Evolutionary conservation across 2,888 invertebrate species (phyloP).

Genomic region (Pelosia muscerda): DNA sequence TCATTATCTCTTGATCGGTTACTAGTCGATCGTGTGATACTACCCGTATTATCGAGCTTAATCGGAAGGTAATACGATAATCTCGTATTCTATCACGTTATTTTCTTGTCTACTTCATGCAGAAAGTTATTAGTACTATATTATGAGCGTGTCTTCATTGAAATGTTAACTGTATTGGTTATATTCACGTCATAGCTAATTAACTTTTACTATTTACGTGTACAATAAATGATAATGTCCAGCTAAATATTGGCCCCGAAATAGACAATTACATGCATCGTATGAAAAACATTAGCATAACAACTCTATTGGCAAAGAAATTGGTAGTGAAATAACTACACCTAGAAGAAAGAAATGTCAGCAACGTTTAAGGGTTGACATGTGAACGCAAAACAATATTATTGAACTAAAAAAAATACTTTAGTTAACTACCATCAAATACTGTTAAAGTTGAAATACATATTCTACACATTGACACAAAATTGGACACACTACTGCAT

Average conservation of each 20-base stretch:
- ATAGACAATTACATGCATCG: background rate
- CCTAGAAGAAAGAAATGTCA: no score
- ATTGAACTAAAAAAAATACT: no score
- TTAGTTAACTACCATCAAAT: no score
- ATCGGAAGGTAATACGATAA: constrained; percentile 40
- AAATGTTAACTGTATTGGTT: background rate
- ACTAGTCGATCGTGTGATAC: constrained; percentile 26
- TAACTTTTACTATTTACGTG: no score
- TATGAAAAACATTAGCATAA: background rate
- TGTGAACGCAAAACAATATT: no score
- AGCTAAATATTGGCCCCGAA: no score
- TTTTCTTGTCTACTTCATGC: constrained; percentile 21
- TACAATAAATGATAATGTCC: no score
- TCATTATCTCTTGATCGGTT: constrained; percentile 36
- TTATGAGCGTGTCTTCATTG: constrained; percentile 4
- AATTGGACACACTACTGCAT: no score
- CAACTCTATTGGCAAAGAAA: background rate
- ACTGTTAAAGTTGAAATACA: no score
- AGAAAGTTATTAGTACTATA: constrained; percentile 33
- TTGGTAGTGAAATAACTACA: background rate
- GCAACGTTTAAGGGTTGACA: no score
- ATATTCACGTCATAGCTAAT: background rate
- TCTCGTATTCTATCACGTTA: constrained; percentile 40
- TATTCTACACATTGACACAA: no score
- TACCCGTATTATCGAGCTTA: constrained; percentile 33